These are phyloP conservation scores for Teinopalpus imperialis DNA, from an alignment of 2,888 invertebrate genomes.

Conservation along the genomic window DNA sequence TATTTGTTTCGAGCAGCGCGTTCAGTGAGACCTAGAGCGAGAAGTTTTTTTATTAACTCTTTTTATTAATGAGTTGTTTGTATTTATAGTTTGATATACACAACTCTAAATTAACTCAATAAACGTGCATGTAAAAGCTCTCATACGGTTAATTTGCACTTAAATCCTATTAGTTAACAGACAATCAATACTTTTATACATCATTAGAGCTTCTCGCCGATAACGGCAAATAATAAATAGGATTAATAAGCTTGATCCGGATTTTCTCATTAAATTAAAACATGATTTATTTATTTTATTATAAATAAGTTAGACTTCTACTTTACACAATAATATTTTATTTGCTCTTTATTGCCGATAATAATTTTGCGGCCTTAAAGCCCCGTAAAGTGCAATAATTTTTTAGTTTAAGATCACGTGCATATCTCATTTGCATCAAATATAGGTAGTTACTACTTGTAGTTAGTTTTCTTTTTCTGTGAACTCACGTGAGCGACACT, in stretches of 20 bases:
- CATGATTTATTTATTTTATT: no score
- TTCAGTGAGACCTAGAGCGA: not conserved
- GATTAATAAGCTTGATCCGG: not conserved
- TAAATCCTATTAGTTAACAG: conserved; percentile 19
- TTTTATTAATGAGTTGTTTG: conserved; percentile 16
- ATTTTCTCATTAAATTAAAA: no score
- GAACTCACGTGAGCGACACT: no score
- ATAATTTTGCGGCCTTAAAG: no score
- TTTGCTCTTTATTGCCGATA: no score
- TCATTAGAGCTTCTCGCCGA: not conserved
- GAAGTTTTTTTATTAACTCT: conserved; percentile 6
- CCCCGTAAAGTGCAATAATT: no score
- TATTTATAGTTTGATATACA: conserved; percentile 8
- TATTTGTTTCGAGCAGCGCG: conserved; percentile 16
- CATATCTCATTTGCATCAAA: no score
- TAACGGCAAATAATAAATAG: not conserved
- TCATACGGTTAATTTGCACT: conserved; percentile 17
- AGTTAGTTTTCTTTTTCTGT: no score
- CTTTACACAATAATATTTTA: no score
- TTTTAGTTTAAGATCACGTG: no score
- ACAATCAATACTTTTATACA: conserved; percentile 12
- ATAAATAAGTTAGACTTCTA: no score
- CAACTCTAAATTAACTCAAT: conserved; percentile 16
- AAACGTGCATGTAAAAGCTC: conserved; percentile 6
- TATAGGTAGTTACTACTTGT: no score